Evolutionary conservation across 1,140 invertebrate species (phyloP).

Genomic region (Leucophenga varia): DNA sequence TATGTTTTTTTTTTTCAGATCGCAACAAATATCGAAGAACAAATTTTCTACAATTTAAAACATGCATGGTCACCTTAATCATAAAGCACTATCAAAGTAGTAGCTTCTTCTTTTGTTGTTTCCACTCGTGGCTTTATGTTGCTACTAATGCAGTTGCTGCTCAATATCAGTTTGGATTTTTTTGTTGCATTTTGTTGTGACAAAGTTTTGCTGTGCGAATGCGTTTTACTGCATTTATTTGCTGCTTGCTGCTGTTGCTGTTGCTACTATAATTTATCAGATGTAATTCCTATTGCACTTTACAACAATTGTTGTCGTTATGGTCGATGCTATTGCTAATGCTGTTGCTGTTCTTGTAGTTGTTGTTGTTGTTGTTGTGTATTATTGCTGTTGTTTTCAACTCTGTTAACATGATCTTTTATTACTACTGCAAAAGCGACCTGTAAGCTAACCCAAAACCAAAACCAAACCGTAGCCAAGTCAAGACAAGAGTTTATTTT

Average conservation of each 20-base stretch:
- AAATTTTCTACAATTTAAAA: too few species aligned
- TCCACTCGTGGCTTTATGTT: too few species aligned
- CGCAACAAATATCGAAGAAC: too few species aligned
- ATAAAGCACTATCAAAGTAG: too few species aligned
- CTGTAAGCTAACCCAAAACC: too few species aligned
- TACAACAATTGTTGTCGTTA: conserved; percentile 9
- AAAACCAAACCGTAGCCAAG: too few species aligned
- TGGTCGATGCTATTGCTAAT: too few species aligned
- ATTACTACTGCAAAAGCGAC: conserved; percentile 28
- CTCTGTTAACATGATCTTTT: conserved; percentile 52
- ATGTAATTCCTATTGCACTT: conserved; percentile 37
- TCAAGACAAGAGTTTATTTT: conserved; percentile 38
- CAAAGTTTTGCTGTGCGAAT: conserved; percentile 34
- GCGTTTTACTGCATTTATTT: conserved; percentile 8
- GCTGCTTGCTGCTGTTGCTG: conserved; percentile 20
- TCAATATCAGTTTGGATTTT: too few species aligned
- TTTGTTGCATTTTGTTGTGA: conserved; percentile 11
- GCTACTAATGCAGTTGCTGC: too few species aligned
- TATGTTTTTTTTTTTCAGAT: too few species aligned
- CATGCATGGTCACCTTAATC: too few species aligned
- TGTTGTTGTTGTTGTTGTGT: conserved; percentile 5
- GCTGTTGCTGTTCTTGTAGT: conserved; percentile 1
- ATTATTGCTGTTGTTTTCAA: conserved; percentile 23
- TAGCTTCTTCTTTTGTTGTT: too few species aligned
- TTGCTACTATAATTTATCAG: conserved; percentile 51